phyloP scores from a whole-genome alignment of 2,797 vertebrate species.

The Gymnoscopelus braueri region DNA sequence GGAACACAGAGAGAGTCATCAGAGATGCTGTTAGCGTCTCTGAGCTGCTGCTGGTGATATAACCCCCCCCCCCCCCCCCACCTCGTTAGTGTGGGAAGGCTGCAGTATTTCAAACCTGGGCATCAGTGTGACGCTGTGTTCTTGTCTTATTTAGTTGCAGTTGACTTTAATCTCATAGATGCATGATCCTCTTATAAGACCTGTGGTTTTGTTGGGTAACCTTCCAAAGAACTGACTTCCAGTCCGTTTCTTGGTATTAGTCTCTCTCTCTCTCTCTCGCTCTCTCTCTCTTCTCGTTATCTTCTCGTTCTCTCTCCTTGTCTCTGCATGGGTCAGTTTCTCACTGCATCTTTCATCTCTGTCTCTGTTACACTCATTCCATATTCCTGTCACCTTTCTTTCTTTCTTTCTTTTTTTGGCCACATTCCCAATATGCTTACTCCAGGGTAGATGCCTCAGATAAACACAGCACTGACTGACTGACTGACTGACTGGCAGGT shows the following conservation, averaged over 20 bases:
- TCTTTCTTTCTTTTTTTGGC: background rate
- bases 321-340: no score
- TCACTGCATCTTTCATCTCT: no score
- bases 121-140: no score
- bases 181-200: no score
- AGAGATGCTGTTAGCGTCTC: constrained; percentile 49
- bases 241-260: background rate
- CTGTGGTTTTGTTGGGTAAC: no score
- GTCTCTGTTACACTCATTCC: no score
- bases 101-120: constrained; percentile 14
- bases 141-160: no score
- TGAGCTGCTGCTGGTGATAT: constrained; percentile 31
- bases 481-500: constrained; percentile 4
- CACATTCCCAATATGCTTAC: background rate
- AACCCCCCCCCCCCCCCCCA: constrained; percentile 14
- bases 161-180: no score
- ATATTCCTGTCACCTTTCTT: background rate
- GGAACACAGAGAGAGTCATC: constrained; percentile 33
- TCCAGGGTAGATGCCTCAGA: background rate
- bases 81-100: constrained; percentile 26
- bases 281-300: background rate
- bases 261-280: background rate
- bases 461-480: background rate
- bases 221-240: no score
- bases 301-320: background rate